Evolutionary conservation across 2,113 vertebrate genomes (phyloP), one percentile per base, ranked within the genome.

Genomic region (Mustela lutreola): DNA sequence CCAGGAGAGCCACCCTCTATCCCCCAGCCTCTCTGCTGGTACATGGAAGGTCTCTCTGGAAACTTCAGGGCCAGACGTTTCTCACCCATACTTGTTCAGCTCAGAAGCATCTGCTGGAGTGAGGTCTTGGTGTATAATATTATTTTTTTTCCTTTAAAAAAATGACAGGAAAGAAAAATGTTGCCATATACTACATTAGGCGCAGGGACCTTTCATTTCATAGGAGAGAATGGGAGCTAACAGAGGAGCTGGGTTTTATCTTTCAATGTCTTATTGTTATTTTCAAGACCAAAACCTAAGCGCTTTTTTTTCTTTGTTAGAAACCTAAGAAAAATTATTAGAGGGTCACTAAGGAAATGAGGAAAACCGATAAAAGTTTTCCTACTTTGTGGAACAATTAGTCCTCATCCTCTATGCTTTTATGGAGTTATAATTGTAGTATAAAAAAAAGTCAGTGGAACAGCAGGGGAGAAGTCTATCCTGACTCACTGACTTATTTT

Each of bases 401-500:
- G 39, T 42, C 7, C 8, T 97, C 7, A 89, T 81, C 28, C 79
- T 79, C 45, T 31, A 4, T 91, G 85, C 56, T 93, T 56, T 97
- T 93, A 95, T 79, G 79, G 73, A 93, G 28, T 89, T 92, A 58
- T 83, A 80, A 90, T 84, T 88, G 56, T 90, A 76, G 78, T 84
- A 45, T 75, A 71, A 83, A 82, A 76, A 95, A 70, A 92, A 70
- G 42, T 81, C 76, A 70, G 53, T 67, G 14, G 28, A 91, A 45
- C 62, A 95, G 94, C 53, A 81, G 42, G 82, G 39, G 58, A 95
- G 60, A 95, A 95, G 73, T 94, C 91, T 97, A 31, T 91, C 88
- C 80, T 89, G 81, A 93, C 80, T 97, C 70, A 45, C 65, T 48
- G 84, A 92, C 71, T 93, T 90, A 94, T 95, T 96, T 96, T 91